Percentiles rank a stretch among this genome's conserved stretches.
phyloP scores from a whole-genome alignment of 2,888 invertebrate species.

The Crossocerus cetratus region DNA sequence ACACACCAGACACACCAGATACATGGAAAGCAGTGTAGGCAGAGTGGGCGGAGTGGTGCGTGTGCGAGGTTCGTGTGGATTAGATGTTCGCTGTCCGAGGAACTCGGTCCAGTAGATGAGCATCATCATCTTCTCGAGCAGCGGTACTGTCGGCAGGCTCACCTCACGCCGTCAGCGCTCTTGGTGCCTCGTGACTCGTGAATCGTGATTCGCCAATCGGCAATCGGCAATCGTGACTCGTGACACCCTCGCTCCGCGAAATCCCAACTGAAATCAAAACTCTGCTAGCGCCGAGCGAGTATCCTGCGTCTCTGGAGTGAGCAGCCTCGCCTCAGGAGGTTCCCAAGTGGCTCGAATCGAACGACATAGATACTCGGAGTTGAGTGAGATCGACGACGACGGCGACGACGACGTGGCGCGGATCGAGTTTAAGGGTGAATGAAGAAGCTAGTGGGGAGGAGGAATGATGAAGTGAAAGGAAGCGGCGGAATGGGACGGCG shows the following conservation, averaged over 20 bases:
- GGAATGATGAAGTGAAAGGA: constrained; percentile 37
- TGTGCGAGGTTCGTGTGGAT: background rate
- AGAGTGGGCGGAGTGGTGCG: background rate
- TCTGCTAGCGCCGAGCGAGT: too few species aligned
- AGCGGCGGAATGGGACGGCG: constrained; percentile 46
- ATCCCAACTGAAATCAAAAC: background rate
- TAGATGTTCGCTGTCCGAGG: background rate
- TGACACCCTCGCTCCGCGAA: background rate
- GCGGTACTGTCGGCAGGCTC: constrained; percentile 1
- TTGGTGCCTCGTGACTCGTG: constrained; percentile 1
- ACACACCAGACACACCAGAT: too few species aligned
- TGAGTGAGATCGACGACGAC: background rate
- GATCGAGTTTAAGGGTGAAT: constrained; percentile 42
- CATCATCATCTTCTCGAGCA: background rate
- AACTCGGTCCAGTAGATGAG: background rate
- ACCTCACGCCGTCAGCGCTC: constrained; percentile 1
- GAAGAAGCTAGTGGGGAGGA: constrained; percentile 55
- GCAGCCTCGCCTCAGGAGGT: background rate
- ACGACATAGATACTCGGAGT: background rate
- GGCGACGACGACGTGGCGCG: too few species aligned
- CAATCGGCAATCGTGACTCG: too few species aligned
- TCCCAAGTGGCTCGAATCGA: background rate
- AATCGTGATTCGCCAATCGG: too few species aligned
- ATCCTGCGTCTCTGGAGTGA: background rate
- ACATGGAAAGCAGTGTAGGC: too few species aligned